These are phyloP conservation scores for Papilio xuthus DNA, from an alignment of 1,140 invertebrate species.

Conservation along the genomic window DNA sequence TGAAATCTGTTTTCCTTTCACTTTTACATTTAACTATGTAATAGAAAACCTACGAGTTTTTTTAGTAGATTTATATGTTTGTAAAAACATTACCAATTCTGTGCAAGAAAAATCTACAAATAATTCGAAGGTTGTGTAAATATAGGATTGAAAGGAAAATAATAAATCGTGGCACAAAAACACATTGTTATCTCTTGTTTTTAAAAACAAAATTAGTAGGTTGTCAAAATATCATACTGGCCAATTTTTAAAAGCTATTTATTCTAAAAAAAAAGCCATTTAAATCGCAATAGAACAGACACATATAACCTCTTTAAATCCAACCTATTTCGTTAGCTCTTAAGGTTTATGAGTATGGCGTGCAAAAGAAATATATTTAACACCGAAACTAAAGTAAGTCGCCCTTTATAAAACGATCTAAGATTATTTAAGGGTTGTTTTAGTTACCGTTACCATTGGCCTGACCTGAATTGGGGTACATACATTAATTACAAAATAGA, in stretches of 20 bases:
- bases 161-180: too few relatives aligned
- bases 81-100: background rate
- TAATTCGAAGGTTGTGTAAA: slow-evolving; percentile 10
- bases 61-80: background rate
- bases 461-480: slow-evolving; percentile 4
- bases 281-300: too few relatives aligned
- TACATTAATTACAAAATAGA: slow-evolving; percentile 13
- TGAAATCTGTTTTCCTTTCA: slow-evolving; percentile 1
- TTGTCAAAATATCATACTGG: too few relatives aligned
- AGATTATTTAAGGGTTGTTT: background rate
- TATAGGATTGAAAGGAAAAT: background rate
- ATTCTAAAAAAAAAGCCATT: too few relatives aligned
- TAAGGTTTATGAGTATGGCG: background rate
- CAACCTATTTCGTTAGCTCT: too few relatives aligned
- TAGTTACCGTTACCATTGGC: background rate
- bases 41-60: background rate
- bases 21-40: background rate
- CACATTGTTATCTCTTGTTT: too few relatives aligned
- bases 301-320: too few relatives aligned
- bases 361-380: background rate
- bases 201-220: too few relatives aligned
- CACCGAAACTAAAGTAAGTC: background rate
- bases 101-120: background rate
- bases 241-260: too few relatives aligned
- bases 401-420: slow-evolving; percentile 5